Evolutionary conservation across 2,888 invertebrate genomes (phyloP).

Genomic region (Leistus spinibarbis): DNA sequence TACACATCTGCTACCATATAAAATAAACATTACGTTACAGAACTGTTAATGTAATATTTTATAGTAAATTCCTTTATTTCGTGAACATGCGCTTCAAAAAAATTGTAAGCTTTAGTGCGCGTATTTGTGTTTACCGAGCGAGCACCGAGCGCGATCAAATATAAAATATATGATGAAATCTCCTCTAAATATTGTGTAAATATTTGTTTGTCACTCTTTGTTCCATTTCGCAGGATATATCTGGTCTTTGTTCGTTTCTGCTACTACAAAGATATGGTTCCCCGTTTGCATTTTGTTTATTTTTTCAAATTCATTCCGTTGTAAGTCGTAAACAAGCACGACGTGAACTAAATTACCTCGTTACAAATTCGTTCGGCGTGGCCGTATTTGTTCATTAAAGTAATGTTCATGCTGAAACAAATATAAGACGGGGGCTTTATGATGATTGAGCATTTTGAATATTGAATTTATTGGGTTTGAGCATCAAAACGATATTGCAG

Average conservation of each 20-base stretch:
- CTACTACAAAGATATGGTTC: background rate
- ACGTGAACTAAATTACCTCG: conserved; percentile 1
- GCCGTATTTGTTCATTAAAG: conserved; percentile 3
- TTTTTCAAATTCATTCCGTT: conserved; percentile 14
- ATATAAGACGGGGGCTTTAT: background rate
- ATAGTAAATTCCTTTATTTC: background rate
- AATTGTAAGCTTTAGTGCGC: background rate
- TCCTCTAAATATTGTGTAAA: conserved; percentile 28
- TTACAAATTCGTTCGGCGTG: conserved; percentile 9
- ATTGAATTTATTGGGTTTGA: background rate
- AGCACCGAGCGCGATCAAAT: conserved; percentile 15
- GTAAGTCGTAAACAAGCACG: conserved; percentile 10
- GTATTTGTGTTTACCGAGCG: background rate
- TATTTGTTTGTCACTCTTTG: conserved; percentile 33
- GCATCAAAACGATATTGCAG: too few relatives aligned
- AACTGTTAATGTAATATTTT: too few relatives aligned
- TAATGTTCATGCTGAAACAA: background rate
- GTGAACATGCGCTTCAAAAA: too few relatives aligned
- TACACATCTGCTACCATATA: too few relatives aligned
- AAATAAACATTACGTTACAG: too few relatives aligned
- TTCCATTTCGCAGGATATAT: conserved; percentile 15
- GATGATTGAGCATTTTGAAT: background rate
- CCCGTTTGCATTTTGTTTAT: background rate
- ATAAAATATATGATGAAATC: conserved; percentile 30
- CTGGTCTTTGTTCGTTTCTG: background rate